phyloP scores from a whole-genome alignment of 2,888 invertebrate genomes.

The Morpho deidamia region DNA sequence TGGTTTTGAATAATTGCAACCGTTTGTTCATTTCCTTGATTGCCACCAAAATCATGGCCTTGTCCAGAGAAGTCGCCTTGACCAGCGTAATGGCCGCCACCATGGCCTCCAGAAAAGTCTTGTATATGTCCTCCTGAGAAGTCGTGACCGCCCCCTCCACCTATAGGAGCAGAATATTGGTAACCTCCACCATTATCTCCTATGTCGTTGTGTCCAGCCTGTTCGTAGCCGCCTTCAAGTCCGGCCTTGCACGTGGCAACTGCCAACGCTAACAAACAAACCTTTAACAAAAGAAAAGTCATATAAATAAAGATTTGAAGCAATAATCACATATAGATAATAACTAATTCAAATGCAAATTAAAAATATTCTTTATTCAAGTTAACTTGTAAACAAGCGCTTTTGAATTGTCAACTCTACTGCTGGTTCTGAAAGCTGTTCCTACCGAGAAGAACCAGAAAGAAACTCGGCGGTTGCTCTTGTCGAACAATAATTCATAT shows the following conservation, averaged over 20 bases:
- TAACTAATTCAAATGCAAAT: too few relatives aligned
- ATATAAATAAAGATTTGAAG: not conserved
- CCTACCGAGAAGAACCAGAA: too few relatives aligned
- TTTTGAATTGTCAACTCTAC: too few relatives aligned
- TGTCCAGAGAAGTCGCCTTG: conserved; percentile 32
- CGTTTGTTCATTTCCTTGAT: conserved; percentile 36
- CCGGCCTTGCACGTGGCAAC: conserved; percentile 66
- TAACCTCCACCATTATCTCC: conserved; percentile 25
- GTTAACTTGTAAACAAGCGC: too few relatives aligned
- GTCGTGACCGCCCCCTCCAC: conserved; percentile 28
- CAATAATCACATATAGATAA: not conserved
- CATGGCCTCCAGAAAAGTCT: conserved; percentile 24
- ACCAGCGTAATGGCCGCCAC: conserved; percentile 31
- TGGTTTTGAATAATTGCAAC: conserved; percentile 30
- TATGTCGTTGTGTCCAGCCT: conserved; percentile 34
- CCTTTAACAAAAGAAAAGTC: conserved; percentile 41
- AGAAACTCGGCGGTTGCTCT: too few relatives aligned
- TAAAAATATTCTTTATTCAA: too few relatives aligned
- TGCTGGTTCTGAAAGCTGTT: too few relatives aligned
- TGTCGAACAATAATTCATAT: too few relatives aligned
- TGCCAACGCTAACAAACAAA: conserved; percentile 62
- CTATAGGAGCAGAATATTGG: conserved; percentile 25
- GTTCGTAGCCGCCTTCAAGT: conserved; percentile 32
- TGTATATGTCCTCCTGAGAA: conserved; percentile 34
- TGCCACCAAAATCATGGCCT: conserved; percentile 31